A percentile compares a stretch with the other conserved stretches of the same genome.
Conservation (phyloP, 1,140 invertebrate genomes). For the Oryzaephilus surinamensis region DNA sequence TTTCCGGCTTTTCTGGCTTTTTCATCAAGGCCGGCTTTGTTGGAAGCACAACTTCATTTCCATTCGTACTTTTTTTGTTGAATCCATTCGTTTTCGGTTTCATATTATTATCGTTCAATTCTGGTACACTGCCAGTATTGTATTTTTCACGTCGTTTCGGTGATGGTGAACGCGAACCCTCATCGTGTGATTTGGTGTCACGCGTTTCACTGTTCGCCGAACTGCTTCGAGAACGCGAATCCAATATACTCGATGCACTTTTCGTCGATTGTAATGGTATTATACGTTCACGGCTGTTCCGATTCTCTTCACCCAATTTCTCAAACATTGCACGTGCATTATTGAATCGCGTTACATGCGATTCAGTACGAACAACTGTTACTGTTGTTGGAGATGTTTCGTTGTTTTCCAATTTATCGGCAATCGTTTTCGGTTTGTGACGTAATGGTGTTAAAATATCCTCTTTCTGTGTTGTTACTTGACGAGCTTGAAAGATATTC, state of each 20-base stretch:
- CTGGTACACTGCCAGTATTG: conserved; percentile 2
- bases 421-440: conserved; percentile 37
- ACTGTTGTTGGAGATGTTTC: conserved; percentile 36
- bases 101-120: background rate
- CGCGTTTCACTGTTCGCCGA: conserved; percentile 31
- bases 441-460: conserved; percentile 37
- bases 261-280: conserved; percentile 32
- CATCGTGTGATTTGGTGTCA: conserved; percentile 21
- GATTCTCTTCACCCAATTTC: conserved; percentile 67
- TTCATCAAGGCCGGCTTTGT: conserved; percentile 43
- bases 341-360: conserved; percentile 81
- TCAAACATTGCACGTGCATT: conserved; percentile 87
- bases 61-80: conserved; percentile 8
- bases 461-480: conserved; percentile 22
- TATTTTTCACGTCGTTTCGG: conserved; percentile 15
- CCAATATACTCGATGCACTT: conserved; percentile 32
- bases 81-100: conserved; percentile 2
- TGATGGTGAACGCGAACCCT: conserved; percentile 28
- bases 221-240: conserved; percentile 26
- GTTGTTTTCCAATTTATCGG: conserved; percentile 35
- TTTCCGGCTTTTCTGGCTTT: conserved; percentile 71
- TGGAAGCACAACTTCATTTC: conserved; percentile 14
- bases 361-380: conserved; percentile 75
- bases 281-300: conserved; percentile 14
- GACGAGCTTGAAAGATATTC: conserved; percentile 70